Evolutionary conservation across 2,113 vertebrate genomes (phyloP).

Genomic region (Oryzias woworae): DNA sequence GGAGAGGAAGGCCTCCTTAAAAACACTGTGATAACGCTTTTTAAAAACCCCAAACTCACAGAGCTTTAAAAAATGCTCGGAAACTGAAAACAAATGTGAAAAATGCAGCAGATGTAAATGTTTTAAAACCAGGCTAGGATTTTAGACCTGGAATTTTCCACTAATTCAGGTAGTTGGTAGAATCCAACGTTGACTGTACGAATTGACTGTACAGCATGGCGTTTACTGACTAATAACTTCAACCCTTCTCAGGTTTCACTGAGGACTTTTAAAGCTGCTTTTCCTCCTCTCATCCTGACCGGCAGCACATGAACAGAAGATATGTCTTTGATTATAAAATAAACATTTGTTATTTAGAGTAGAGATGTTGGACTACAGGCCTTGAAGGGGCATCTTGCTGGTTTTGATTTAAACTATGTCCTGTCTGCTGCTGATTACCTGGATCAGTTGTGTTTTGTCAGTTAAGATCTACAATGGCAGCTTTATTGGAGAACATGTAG

Average conservation of each 20-base stretch:
- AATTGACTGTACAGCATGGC: conserved; percentile 69
- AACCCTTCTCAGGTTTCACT: conserved; percentile 74
- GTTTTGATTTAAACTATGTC: too few species aligned
- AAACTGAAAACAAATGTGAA: conserved; percentile 1
- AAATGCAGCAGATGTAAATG: background rate
- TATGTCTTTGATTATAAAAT: too few species aligned
- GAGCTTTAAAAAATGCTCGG: conserved; percentile 39
- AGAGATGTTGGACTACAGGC: too few species aligned
- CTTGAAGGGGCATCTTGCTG: too few species aligned
- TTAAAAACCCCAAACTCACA: conserved; percentile 65
- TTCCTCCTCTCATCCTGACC: conserved; percentile 13
- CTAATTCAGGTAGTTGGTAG: conserved; percentile 42
- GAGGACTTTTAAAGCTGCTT: conserved; percentile 59
- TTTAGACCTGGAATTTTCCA: conserved; percentile 21
- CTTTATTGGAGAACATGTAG: too few species aligned
- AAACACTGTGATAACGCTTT: conserved; percentile 76
- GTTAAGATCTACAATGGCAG: too few species aligned
- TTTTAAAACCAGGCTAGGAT: background rate
- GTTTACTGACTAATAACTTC: conserved; percentile 74
- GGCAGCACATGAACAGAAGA: too few species aligned
- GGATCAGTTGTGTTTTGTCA: too few species aligned
- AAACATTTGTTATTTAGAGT: too few species aligned
- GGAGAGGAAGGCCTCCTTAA: conserved; percentile 60
- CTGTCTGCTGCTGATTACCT: too few species aligned
- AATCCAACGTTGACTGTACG: conserved; percentile 57